These are phyloP conservation scores for Rhynchopsitta pachyrhyncha DNA, from an alignment of 2,113 vertebrate species.

Conservation along the genomic window DNA sequence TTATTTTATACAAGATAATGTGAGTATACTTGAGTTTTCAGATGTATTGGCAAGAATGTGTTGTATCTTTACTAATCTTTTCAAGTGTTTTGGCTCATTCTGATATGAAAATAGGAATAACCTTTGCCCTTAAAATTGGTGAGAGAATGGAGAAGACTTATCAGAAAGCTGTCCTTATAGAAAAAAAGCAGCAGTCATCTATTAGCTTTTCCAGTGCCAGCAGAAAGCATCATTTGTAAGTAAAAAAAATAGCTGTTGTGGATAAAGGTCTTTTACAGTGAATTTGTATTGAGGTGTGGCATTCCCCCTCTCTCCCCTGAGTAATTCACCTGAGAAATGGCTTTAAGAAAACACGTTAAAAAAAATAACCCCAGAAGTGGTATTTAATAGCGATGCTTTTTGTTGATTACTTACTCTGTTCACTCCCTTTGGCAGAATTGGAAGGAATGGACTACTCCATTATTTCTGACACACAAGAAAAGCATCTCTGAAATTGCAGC, in stretches of 20 bases:
- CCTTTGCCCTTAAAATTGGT: neutral
- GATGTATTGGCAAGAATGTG: neutral
- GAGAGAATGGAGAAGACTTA: neutral
- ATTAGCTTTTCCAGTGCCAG: neutral
- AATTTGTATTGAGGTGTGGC: neutral
- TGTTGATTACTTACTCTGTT: constrained; percentile 16
- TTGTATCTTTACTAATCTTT: neutral
- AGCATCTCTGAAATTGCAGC: constrained; percentile 38
- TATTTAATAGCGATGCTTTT: neutral
- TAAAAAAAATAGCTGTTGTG: neutral
- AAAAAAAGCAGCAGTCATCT: neutral
- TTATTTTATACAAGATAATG: neutral
- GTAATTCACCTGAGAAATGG: neutral
- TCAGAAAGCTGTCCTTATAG: neutral
- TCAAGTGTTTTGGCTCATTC: neutral
- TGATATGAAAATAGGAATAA: constrained; percentile 2
- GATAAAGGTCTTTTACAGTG: neutral
- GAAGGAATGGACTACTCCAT: constrained; percentile 11
- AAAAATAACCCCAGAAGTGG: neutral
- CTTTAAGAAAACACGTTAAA: neutral
- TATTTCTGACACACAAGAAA: constrained; percentile 49
- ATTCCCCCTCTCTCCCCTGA: neutral
- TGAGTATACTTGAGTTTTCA: neutral
- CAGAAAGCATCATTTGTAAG: constrained; percentile 18
- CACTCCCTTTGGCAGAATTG: constrained; percentile 25